Conservation (phyloP, 2,888 invertebrate species). For the Drosophila formosana region DNA sequence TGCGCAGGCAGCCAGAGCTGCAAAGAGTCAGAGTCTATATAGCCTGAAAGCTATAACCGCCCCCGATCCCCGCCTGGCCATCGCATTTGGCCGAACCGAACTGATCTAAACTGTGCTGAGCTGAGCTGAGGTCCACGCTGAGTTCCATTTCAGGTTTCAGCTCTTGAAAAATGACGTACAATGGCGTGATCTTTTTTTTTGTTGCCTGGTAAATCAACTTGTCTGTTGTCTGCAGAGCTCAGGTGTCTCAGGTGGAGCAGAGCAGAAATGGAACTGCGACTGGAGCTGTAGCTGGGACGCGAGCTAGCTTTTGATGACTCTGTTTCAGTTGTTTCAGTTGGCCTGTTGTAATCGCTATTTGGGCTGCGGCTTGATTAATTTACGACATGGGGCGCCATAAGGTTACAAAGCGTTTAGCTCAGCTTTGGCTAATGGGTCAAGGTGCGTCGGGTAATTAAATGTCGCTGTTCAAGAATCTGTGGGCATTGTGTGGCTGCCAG, state of each 20-base stretch:
- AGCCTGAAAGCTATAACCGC: constrained; percentile 14
- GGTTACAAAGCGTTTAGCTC: constrained; percentile 66
- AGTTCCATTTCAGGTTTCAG: constrained; percentile 75
- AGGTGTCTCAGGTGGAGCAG: constrained; percentile 57
- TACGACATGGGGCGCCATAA: constrained; percentile 56
- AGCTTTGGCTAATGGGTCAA: constrained; percentile 71
- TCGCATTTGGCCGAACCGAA: constrained; percentile 16
- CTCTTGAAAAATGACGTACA: constrained; percentile 75
- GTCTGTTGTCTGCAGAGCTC: constrained; percentile 61
- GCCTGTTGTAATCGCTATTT: constrained; percentile 52
- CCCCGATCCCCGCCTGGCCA: constrained; percentile 38
- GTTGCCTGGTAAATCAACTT: constrained; percentile 74
- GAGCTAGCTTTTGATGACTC: constrained; percentile 69
- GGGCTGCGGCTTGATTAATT: constrained; percentile 70
- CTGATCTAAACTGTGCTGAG: constrained; percentile 17
- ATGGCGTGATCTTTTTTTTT: constrained; percentile 55
- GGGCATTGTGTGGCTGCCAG: constrained; percentile 26
- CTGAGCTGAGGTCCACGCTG: constrained; percentile 47
- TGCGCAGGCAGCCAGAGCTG: constrained; percentile 56
- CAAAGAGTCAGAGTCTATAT: neutral
- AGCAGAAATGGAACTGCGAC: constrained; percentile 12
- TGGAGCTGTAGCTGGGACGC: constrained; percentile 20
- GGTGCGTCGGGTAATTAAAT: constrained; percentile 51
- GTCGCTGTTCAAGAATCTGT: constrained; percentile 27
- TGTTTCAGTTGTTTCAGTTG: constrained; percentile 46